phyloP scores from a whole-genome alignment of 2,888 invertebrate genomes.

The Mesoligia furuncula region DNA sequence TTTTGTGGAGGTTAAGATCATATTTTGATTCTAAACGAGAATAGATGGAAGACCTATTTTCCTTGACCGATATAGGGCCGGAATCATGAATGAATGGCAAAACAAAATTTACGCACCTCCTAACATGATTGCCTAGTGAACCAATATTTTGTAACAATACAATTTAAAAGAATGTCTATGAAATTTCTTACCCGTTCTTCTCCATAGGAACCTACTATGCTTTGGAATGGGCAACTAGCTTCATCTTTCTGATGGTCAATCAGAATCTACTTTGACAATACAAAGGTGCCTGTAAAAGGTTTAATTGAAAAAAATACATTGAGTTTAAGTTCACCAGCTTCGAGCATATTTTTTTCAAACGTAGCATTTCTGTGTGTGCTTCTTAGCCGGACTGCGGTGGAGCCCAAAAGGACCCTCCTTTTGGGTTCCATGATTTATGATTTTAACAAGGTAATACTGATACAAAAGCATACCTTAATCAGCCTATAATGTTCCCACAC shows the following conservation, averaged over 20 bases:
- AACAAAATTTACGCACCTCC: not conserved
- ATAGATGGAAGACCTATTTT: constrained; percentile 17
- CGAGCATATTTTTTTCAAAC: not conserved
- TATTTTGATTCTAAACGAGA: constrained; percentile 7
- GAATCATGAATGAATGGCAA: not conserved
- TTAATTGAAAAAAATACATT: not conserved
- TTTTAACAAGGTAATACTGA: not conserved
- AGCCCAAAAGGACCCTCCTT: no score
- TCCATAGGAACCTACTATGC: not conserved
- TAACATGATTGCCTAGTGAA: not conserved
- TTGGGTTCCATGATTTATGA: no score
- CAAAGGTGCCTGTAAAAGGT: not conserved
- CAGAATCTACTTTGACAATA: not conserved
- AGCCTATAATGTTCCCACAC: no score
- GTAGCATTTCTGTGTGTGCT: not conserved
- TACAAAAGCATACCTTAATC: not conserved
- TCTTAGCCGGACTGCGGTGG: no score
- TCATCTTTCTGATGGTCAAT: not conserved
- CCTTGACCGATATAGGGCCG: not conserved
- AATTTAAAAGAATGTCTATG: not conserved
- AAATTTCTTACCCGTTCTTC: not conserved
- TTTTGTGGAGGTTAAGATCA: constrained; percentile 10
- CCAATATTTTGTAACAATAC: not conserved
- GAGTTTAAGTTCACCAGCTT: not conserved
- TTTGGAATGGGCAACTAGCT: not conserved